Conservation (phyloP, 2,113 vertebrate species). For the Mastomys natalensis region DNA sequence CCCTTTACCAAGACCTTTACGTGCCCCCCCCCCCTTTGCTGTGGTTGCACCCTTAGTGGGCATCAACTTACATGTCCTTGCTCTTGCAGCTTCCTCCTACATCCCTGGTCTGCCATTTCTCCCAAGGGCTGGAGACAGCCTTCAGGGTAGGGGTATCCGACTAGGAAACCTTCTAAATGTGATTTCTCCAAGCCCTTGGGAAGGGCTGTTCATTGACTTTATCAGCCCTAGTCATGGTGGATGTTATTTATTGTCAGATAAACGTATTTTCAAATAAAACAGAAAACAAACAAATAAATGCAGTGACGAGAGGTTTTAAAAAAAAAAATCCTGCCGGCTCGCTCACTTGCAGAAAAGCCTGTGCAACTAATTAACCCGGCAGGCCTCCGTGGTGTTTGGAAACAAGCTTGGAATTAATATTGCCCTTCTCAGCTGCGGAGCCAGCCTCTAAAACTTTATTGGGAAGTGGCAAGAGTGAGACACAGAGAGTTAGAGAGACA, state of each 20-base stretch:
- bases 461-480: slow-evolving; percentile 66
- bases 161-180: background rate
- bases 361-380: slow-evolving; percentile 86
- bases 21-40: background rate
- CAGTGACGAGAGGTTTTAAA: slow-evolving; percentile 75
- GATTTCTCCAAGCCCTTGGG: background rate
- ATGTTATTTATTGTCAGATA: slow-evolving; percentile 83
- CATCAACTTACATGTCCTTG: background rate
- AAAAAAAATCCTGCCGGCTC: slow-evolving; percentile 70
- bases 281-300: slow-evolving; percentile 84
- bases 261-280: slow-evolving; percentile 84
- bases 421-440: slow-evolving; percentile 44
- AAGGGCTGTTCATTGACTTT: slow-evolving; percentile 73
- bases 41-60: background rate
- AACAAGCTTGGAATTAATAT: slow-evolving; percentile 84
- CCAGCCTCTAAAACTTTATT: slow-evolving; percentile 76
- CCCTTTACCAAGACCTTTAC: accelerated
- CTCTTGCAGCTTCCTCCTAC: background rate
- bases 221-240: slow-evolving; percentile 63
- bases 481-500: background rate
- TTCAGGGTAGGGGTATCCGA: background rate
- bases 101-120: slow-evolving; percentile 3
- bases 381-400: slow-evolving; percentile 79
- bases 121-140: slow-evolving; percentile 24
- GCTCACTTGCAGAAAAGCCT: slow-evolving; percentile 83